Conservation (phyloP, 2,113 vertebrate genomes). For the Sebastes fasciatus region DNA sequence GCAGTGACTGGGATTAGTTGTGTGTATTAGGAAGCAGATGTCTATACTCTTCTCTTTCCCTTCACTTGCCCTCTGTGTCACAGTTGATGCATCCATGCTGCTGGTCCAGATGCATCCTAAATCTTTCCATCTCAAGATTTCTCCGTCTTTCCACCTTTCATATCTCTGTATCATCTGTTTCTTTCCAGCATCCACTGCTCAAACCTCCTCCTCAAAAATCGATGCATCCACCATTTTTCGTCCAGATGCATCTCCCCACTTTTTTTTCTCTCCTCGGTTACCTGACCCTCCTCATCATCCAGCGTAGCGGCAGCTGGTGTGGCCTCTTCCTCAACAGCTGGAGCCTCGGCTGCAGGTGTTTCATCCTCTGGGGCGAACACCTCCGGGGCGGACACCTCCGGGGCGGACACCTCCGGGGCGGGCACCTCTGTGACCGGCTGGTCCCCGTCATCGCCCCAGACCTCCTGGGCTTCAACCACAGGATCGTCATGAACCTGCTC, state of each 20-base stretch:
- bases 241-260: slow-evolving; percentile 76
- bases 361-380: slow-evolving; percentile 46
- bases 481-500: slow-evolving; percentile 52
- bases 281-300: slow-evolving; percentile 81
- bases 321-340: slow-evolving; percentile 60
- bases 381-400: slow-evolving; percentile 33
- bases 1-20: slow-evolving; percentile 37
- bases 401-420: slow-evolving; percentile 27
- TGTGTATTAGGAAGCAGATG: slow-evolving; percentile 41
- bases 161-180: slow-evolving; percentile 29
- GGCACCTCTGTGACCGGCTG: slow-evolving; percentile 49
- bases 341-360: slow-evolving; percentile 64
- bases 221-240: slow-evolving; percentile 73
- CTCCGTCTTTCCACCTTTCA: slow-evolving; percentile 19
- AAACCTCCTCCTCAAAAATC: slow-evolving; percentile 58
- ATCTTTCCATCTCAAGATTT: slow-evolving; percentile 44
- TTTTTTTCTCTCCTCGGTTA: slow-evolving; percentile 74
- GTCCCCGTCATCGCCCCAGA: slow-evolving; percentile 63
- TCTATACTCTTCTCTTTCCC: slow-evolving; percentile 54
- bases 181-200: slow-evolving; percentile 41
- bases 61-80: slow-evolving; percentile 29
- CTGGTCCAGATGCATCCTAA: slow-evolving; percentile 73
- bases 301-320: slow-evolving; percentile 42
- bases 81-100: slow-evolving; percentile 67
- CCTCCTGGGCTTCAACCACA: slow-evolving; percentile 57